Evolutionary conservation across 1,140 invertebrate genomes (phyloP).

Genomic region (Tetranychus urticae): DNA sequence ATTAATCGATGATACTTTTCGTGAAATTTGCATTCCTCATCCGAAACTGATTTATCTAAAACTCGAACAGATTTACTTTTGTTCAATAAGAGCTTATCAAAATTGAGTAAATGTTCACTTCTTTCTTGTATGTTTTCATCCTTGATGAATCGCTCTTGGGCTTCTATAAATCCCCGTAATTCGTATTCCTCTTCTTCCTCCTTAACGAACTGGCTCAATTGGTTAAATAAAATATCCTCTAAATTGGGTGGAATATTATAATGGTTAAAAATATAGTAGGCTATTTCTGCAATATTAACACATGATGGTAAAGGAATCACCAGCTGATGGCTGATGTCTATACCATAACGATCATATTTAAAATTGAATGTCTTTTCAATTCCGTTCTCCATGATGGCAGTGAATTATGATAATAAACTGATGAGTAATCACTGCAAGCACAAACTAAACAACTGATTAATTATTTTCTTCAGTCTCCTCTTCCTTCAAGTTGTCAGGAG

Average conservation of each 20-base stretch:
- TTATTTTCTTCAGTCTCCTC: neutral
- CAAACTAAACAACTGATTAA: neutral
- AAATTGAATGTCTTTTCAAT: neutral
- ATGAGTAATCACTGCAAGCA: neutral
- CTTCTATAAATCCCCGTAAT: slow-evolving; percentile 23
- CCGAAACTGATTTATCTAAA: slow-evolving; percentile 11
- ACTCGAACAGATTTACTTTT: slow-evolving; percentile 33
- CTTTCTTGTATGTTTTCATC: slow-evolving; percentile 19
- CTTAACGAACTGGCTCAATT: slow-evolving; percentile 19
- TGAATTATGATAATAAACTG: neutral
- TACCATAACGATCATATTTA: neutral
- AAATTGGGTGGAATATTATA: slow-evolving; percentile 44
- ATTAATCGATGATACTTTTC: slow-evolving; percentile 54
- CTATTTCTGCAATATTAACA: slow-evolving; percentile 30
- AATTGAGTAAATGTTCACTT: slow-evolving; percentile 36
- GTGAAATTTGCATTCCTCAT: slow-evolving; percentile 30
- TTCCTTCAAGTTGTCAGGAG: neutral
- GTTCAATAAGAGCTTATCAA: slow-evolving; percentile 39
- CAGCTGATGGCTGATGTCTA: neutral
- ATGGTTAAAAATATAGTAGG: slow-evolving; percentile 35
- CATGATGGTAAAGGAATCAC: neutral
- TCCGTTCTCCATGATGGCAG: neutral
- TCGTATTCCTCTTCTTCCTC: slow-evolving; percentile 27
- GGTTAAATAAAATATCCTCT: slow-evolving; percentile 24
- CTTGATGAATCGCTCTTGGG: slow-evolving; percentile 23